Percentiles rank a stretch among this genome's conserved stretches.
These are phyloP conservation scores for Mormyrops boulengeri DNA, from an alignment of 2,797 vertebrate genomes.

Conservation along the genomic window DNA sequence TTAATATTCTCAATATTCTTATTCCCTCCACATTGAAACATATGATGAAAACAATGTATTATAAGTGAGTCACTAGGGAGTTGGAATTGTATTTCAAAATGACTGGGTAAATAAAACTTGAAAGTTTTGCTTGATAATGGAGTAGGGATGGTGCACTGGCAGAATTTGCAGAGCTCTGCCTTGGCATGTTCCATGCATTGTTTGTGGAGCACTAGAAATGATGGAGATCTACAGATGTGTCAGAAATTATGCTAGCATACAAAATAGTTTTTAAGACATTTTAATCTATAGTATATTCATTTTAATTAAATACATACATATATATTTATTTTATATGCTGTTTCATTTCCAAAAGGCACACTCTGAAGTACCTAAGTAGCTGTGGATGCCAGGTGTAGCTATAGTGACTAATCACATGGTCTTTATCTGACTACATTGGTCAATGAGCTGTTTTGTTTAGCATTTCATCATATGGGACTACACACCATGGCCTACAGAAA, in stretches of 20 bases:
- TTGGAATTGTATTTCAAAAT: not conserved
- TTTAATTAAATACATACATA: not conserved
- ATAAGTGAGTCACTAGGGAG: not conserved
- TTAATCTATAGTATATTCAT: not conserved
- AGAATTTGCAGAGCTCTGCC: not conserved
- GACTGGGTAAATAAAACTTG: not conserved
- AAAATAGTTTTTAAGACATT: not conserved
- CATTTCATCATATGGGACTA: not conserved
- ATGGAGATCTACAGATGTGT: not conserved
- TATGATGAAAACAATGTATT: constrained; percentile 33
- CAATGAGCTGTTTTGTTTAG: not conserved
- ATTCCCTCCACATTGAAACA: constrained; percentile 49
- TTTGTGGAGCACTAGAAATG: constrained; percentile 11
- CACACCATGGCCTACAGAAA: not conserved
- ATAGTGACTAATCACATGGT: constrained; percentile 7
- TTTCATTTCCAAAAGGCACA: not conserved
- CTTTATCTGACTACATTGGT: not conserved
- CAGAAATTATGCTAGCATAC: not conserved
- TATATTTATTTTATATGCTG: not conserved
- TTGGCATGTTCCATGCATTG: not conserved
- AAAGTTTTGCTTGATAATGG: not conserved
- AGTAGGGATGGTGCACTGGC: not conserved
- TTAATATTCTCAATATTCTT: constrained; percentile 36
- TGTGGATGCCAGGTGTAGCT: not conserved
- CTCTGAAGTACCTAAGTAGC: not conserved